Percentiles rank a stretch among this genome's conserved stretches.
phyloP scores from a whole-genome alignment of 2,797 vertebrate genomes.

The Hippoglossus hippoglossus region DNA sequence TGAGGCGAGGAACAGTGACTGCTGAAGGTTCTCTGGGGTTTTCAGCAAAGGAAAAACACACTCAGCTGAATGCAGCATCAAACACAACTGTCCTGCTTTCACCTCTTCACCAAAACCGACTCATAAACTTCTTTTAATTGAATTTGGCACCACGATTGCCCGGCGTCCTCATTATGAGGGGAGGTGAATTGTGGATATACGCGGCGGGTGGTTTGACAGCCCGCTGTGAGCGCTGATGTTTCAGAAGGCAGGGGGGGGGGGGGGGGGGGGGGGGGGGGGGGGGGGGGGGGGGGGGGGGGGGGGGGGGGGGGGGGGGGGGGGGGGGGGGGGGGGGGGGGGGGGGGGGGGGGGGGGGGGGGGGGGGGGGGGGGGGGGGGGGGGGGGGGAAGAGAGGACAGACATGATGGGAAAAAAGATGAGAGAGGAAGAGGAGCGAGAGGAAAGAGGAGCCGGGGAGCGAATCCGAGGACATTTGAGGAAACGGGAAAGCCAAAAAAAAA shows the following conservation, averaged over 20 bases:
- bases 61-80: slow-evolving; percentile 42
- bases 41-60: slow-evolving; percentile 16
- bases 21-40: slow-evolving; percentile 6
- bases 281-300: slow-evolving; percentile 16
- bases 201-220: slow-evolving; percentile 56
- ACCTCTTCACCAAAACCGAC: slow-evolving; percentile 43
- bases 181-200: slow-evolving; percentile 66
- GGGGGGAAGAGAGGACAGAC: slow-evolving; percentile 5
- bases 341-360: slow-evolving; percentile 16
- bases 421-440: too few relatives aligned
- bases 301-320: slow-evolving; percentile 16
- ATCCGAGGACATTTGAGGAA: background rate
- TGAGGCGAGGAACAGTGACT: background rate
- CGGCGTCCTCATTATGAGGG: slow-evolving; percentile 62
- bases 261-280: slow-evolving; percentile 32
- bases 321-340: slow-evolving; percentile 16
- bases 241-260: slow-evolving; percentile 48
- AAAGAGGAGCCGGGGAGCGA: slow-evolving; percentile 13
- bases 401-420: background rate
- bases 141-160: slow-evolving; percentile 38
- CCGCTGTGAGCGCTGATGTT: slow-evolving; percentile 65
- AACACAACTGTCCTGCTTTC: slow-evolving; percentile 18
- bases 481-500: background rate
- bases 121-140: slow-evolving; percentile 61
- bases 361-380: slow-evolving; percentile 20